Evolutionary conservation across 2,797 vertebrate genomes (phyloP).

Genomic region (Acanthurus leucopareius): DNA sequence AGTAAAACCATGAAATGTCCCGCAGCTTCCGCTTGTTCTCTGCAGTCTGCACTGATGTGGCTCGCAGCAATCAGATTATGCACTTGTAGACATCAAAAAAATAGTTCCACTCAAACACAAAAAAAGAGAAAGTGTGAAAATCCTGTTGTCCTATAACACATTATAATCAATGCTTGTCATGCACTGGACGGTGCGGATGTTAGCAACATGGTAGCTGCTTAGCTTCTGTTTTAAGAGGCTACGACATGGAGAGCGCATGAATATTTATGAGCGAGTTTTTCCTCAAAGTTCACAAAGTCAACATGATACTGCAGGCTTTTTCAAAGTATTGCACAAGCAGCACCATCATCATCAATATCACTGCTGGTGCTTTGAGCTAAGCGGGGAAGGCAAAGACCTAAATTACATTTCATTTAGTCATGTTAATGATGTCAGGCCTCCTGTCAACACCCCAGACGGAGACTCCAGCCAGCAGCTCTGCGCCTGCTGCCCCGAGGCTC

Average conservation of each 20-base stretch:
- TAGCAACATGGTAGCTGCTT: conserved; percentile 1
- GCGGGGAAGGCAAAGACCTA: conserved; percentile 33
- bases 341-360: conserved; percentile 24
- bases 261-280: neutral
- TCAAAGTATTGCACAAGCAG: conserved; percentile 29
- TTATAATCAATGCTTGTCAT: conserved; percentile 20
- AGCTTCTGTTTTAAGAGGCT: neutral
- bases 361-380: conserved; percentile 29
- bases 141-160: neutral
- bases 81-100: conserved; percentile 32
- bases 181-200: neutral
- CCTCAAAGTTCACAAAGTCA: conserved; percentile 26
- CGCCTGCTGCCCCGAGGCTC: conserved; percentile 33
- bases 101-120: neutral
- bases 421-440: conserved; percentile 75
- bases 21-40: conserved; percentile 61
- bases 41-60: conserved; percentile 67
- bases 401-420: conserved; percentile 72
- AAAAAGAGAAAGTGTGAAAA: conserved; percentile 13
- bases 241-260: neutral
- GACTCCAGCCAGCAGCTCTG: conserved; percentile 37
- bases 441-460: conserved; percentile 73
- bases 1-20: conserved; percentile 63
- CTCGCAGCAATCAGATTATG: conserved; percentile 55
- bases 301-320: conserved; percentile 39